Percentiles rank a stretch among this genome's conserved stretches.
Evolutionary conservation across 2,113 vertebrate species (phyloP).

Genomic region (Scomber colias): DNA sequence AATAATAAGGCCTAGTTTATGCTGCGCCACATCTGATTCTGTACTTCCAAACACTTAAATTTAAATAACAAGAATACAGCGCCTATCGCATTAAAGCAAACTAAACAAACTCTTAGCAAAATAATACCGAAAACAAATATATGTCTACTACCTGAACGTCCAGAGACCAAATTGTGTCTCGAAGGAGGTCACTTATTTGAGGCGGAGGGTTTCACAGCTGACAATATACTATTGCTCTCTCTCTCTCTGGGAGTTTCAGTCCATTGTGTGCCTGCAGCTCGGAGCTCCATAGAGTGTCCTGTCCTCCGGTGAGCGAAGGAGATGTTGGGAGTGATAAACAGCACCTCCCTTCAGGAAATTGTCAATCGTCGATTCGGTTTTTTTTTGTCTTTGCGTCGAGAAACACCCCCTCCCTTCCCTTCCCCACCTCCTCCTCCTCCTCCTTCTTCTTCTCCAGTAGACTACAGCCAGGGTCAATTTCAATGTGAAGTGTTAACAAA

Average conservation of each 20-base stretch:
- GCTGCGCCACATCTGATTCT: background rate
- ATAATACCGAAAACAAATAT: rapidly evolving
- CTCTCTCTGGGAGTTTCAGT: slow-evolving; percentile 36
- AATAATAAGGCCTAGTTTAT: background rate
- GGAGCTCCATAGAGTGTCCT: background rate
- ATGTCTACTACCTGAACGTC: slow-evolving; percentile 55
- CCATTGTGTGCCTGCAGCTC: slow-evolving; percentile 63
- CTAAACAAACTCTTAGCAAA: background rate
- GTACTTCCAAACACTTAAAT: background rate
- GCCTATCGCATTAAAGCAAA: no score
- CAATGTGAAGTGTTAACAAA: slow-evolving; percentile 92
- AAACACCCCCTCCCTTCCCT: slow-evolving; percentile 65
- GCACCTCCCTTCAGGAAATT: slow-evolving; percentile 91
- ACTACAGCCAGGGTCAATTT: slow-evolving; percentile 89
- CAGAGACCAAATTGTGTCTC: slow-evolving; percentile 3
- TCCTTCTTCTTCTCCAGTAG: background rate
- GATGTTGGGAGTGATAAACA: slow-evolving; percentile 71
- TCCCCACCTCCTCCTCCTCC: slow-evolving; percentile 10
- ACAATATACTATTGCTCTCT: background rate
- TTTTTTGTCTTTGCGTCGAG: slow-evolving; percentile 75
- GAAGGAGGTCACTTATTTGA: background rate
- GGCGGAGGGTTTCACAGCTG: slow-evolving; percentile 3
- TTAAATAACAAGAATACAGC: background rate
- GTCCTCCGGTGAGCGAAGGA: slow-evolving; percentile 21
- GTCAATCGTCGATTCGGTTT: slow-evolving; percentile 85